A percentile compares a stretch with the other conserved stretches of the same genome.
phyloP scores from a whole-genome alignment of 2,113 vertebrate species.

The Triplophysa dalaica region DNA sequence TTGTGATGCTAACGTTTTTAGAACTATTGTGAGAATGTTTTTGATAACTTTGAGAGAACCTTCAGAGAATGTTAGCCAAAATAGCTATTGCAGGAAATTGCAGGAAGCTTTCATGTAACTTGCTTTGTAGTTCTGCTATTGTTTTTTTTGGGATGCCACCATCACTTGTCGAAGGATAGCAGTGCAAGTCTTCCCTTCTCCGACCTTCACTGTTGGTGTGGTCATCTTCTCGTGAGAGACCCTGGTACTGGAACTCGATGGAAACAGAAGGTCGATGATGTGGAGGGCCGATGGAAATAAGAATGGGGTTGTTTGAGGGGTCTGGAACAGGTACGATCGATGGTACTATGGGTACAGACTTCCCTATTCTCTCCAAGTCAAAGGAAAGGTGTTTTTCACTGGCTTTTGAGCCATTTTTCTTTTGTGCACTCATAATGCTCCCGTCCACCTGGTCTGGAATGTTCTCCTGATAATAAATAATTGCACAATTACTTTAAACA shows the following conservation, averaged over 20 bases:
- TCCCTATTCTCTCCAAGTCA: conserved; percentile 70
- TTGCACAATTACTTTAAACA: background rate
- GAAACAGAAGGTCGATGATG: conserved; percentile 37
- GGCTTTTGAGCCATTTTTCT: conserved; percentile 75
- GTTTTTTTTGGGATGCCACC: conserved; percentile 69
- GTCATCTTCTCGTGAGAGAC: background rate
- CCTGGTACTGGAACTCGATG: conserved; percentile 43
- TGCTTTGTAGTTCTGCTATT: conserved; percentile 76
- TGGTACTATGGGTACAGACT: conserved; percentile 57
- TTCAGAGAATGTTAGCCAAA: too few species aligned
- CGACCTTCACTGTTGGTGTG: conserved; percentile 23
- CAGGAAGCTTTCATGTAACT: conserved; percentile 71
- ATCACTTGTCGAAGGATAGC: conserved; percentile 39
- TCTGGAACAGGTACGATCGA: conserved; percentile 44
- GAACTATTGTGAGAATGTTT: too few species aligned
- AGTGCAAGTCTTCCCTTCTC: conserved; percentile 31
- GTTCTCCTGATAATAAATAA: conserved; percentile 65
- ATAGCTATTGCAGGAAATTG: too few species aligned
- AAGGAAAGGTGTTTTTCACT: conserved; percentile 61
- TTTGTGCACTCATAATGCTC: conserved; percentile 73
- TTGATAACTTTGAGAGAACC: too few species aligned
- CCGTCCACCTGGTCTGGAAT: conserved; percentile 79
- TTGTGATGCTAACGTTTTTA: too few species aligned
- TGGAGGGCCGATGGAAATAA: conserved; percentile 56
- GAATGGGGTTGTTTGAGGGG: conserved; percentile 50